Conservation (phyloP, 2,888 invertebrate species). For the Lithophane leautieri region DNA sequence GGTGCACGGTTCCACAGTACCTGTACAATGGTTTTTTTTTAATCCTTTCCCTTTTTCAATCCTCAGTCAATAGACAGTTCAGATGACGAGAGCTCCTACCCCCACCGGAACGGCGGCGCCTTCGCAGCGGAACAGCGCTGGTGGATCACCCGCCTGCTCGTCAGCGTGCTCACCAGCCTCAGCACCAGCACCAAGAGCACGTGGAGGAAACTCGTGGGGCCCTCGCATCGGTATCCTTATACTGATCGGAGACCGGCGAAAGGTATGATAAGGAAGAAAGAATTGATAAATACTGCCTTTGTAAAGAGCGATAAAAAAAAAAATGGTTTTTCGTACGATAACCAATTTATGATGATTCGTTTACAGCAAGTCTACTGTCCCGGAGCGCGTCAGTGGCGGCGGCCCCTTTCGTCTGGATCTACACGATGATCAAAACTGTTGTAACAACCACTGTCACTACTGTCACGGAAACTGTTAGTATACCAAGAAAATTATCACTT, state of each 20-base stretch:
- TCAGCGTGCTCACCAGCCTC: constrained; percentile 76
- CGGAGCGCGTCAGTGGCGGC: constrained; percentile 74
- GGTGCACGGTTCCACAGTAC: too few species aligned
- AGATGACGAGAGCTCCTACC: constrained; percentile 81
- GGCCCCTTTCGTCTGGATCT: constrained; percentile 85
- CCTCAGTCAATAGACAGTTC: constrained; percentile 83
- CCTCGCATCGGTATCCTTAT: constrained; percentile 84
- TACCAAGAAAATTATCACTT: not conserved
- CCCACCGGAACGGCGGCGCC: constrained; percentile 71
- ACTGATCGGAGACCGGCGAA: constrained; percentile 79
- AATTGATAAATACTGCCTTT: not conserved
- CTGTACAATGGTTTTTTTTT: too few species aligned
- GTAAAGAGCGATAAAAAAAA: too few species aligned
- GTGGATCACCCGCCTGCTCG: constrained; percentile 82
- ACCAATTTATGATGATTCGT: constrained; percentile 4
- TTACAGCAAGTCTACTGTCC: constrained; percentile 77
- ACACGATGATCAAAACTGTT: constrained; percentile 76
- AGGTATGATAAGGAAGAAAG: constrained; percentile 67
- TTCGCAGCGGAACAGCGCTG: constrained; percentile 76
- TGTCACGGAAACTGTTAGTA: constrained; percentile 85
- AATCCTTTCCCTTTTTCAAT: not conserved
- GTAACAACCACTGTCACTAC: constrained; percentile 85
- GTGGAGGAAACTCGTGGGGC: constrained; percentile 80
- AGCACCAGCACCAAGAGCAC: constrained; percentile 70
- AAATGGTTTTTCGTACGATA: too few species aligned